These are phyloP conservation scores for Genyomyrus donnyi DNA, from an alignment of 2,113 vertebrate genomes.

Conservation along the genomic window DNA sequence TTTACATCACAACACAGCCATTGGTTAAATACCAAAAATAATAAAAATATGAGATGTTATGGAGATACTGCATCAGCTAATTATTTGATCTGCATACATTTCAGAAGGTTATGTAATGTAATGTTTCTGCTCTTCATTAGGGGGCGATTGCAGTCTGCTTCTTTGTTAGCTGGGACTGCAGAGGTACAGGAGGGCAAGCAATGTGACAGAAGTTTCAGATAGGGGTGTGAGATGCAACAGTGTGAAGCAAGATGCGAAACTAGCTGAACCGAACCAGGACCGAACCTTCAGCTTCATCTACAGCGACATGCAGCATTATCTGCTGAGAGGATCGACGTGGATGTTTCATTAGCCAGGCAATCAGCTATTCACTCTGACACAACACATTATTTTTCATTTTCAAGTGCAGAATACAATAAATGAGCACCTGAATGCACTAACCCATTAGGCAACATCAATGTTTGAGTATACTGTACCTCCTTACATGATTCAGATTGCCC, in stretches of 20 bases:
- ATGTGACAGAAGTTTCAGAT: background rate
- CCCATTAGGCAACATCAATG: background rate
- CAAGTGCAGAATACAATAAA: background rate
- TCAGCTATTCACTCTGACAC: background rate
- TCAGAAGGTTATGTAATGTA: background rate
- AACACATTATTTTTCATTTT: background rate
- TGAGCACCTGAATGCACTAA: background rate
- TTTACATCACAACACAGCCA: background rate
- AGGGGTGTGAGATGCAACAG: background rate
- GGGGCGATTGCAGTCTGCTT: background rate
- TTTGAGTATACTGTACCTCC: background rate
- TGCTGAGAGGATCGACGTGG: conserved; percentile 1
- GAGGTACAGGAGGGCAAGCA: background rate
- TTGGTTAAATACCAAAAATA: background rate
- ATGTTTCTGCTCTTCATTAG: background rate
- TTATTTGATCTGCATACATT: background rate
- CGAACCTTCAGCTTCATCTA: conserved; percentile 13
- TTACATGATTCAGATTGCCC: background rate
- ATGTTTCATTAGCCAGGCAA: background rate
- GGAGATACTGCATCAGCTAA: background rate
- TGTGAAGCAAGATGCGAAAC: background rate
- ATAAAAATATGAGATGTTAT: background rate
- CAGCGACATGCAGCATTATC: background rate
- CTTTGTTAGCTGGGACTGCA: background rate
- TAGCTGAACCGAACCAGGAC: conserved; percentile 5